These are phyloP conservation scores for Epinephelus lanceolatus DNA, from an alignment of 2,113 vertebrate genomes.

Conservation along the genomic window DNA sequence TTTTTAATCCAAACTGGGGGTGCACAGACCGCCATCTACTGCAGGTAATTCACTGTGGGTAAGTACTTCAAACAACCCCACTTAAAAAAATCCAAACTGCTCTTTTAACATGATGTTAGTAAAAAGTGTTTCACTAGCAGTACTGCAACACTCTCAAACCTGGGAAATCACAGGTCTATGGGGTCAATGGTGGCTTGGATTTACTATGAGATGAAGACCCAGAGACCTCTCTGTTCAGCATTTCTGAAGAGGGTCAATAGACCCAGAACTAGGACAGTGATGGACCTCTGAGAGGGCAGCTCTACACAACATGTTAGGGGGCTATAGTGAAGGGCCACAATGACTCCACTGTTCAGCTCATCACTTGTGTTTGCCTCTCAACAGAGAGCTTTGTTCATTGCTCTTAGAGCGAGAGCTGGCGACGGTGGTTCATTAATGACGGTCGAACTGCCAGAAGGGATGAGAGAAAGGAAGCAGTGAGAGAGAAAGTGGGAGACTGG, in stretches of 20 bases:
- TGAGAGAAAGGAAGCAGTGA: constrained; percentile 29
- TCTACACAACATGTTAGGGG: constrained; percentile 23
- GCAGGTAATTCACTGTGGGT: too few relatives aligned
- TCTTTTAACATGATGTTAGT: not conserved
- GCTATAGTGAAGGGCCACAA: constrained; percentile 56
- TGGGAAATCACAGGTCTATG: not conserved
- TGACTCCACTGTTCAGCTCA: constrained; percentile 63
- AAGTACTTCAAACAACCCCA: too few relatives aligned
- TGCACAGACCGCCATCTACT: too few relatives aligned
- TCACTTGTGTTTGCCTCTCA: constrained; percentile 57
- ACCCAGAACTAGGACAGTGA: constrained; percentile 58
- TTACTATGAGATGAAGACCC: constrained; percentile 11
- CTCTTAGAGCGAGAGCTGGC: constrained; percentile 45
- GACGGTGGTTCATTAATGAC: constrained; percentile 66
- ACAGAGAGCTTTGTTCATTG: constrained; percentile 69
- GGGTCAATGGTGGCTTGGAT: constrained; percentile 7
- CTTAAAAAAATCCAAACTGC: too few relatives aligned
- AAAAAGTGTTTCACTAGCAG: not conserved
- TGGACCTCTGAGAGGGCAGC: constrained; percentile 45
- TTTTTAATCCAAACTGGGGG: too few relatives aligned
- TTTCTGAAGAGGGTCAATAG: constrained; percentile 38
- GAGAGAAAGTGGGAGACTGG: constrained; percentile 2
- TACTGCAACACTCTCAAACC: not conserved
- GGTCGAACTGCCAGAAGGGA: constrained; percentile 40
- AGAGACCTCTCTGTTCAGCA: constrained; percentile 8